These are phyloP conservation scores for Eremophila alpestris DNA, from an alignment of 2,797 vertebrate species.

Conservation along the genomic window DNA sequence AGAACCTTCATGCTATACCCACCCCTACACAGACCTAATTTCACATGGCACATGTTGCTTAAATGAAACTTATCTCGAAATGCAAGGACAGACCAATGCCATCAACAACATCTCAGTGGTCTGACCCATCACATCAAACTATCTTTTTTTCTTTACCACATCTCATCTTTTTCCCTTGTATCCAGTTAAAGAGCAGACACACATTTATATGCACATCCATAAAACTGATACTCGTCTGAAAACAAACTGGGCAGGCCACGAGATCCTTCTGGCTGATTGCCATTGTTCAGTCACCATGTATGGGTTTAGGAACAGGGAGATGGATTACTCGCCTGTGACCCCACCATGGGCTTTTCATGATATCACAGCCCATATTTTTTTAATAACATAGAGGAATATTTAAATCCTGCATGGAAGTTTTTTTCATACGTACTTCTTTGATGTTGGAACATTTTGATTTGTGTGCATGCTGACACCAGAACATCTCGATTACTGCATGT, in stretches of 20 bases:
- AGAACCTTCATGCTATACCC: neutral
- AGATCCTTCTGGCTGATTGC: constrained; percentile 44
- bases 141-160: neutral
- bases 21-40: neutral
- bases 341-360: constrained; percentile 46
- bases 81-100: neutral
- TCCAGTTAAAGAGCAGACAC: neutral
- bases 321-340: constrained; percentile 39
- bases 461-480: constrained; percentile 58
- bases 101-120: neutral
- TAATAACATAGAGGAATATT: constrained; percentile 45
- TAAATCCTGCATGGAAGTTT: constrained; percentile 42
- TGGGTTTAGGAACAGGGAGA: constrained; percentile 28
- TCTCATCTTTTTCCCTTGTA: neutral
- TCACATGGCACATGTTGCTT: neutral
- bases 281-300: constrained; percentile 36
- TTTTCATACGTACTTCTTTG: constrained; percentile 2
- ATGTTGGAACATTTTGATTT: constrained; percentile 57
- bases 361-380: constrained; percentile 48
- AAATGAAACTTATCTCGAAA: neutral
- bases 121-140: neutral
- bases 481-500: constrained; percentile 43
- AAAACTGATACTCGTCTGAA: constrained; percentile 28
- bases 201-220: neutral
- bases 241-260: neutral